Evolutionary conservation across 2,888 invertebrate genomes (phyloP).

Genomic region (Noctua fimbriata): DNA sequence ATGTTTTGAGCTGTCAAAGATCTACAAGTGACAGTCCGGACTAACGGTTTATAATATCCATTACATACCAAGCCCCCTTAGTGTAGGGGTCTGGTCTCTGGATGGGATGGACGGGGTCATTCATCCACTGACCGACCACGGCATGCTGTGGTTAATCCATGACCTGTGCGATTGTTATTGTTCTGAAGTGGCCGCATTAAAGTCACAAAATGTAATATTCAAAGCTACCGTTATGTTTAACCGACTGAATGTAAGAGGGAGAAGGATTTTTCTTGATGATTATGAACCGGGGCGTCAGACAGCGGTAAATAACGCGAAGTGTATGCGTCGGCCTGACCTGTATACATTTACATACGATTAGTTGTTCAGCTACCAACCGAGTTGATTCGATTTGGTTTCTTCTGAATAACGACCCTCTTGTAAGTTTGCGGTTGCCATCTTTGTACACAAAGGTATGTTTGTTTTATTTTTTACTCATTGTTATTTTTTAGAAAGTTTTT

Average conservation of each 20-base stretch:
- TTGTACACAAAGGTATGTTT: neutral
- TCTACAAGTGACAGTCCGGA: neutral
- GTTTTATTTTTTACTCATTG: neutral
- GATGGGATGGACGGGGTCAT: neutral
- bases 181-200: neutral
- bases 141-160: neutral
- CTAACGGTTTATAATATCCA: neutral
- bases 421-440: no score
- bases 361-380: neutral
- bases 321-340: slow-evolving; percentile 2
- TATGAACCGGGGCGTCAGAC: neutral
- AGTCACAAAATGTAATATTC: neutral
- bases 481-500: neutral
- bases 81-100: neutral
- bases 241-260: neutral
- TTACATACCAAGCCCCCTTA: neutral
- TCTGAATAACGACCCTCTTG: neutral
- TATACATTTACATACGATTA: slow-evolving; percentile 13
- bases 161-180: neutral
- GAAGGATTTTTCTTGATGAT: slow-evolving; percentile 12
- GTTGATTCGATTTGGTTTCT: neutral
- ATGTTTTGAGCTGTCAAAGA: neutral
- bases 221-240: neutral
- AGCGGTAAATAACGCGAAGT: slow-evolving; percentile 3
- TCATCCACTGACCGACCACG: neutral